These are phyloP conservation scores for Panzeria rudis DNA, from an alignment of 2,888 invertebrate species.

Conservation along the genomic window DNA sequence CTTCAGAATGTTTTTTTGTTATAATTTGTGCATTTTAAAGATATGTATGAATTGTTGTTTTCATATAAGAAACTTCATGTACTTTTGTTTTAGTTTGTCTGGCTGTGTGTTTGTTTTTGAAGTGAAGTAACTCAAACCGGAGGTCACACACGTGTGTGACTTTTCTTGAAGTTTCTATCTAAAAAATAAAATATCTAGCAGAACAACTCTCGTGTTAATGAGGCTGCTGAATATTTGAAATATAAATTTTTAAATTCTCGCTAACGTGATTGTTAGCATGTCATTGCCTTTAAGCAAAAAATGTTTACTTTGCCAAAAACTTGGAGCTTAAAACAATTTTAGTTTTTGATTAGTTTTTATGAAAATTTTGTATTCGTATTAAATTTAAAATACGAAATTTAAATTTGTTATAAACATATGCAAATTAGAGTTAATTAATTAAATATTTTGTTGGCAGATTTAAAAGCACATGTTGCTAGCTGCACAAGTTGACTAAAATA, in stretches of 20 bases:
- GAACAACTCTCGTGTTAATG: not conserved
- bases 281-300: slow-evolving; percentile 18
- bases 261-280: slow-evolving; percentile 46
- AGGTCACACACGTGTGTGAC: slow-evolving; percentile 70
- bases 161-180: slow-evolving; percentile 39
- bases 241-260: slow-evolving; percentile 34
- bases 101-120: not conserved
- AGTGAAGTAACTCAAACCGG: slow-evolving; percentile 34
- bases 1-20: slow-evolving; percentile 63
- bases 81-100: not conserved
- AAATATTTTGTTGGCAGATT: not conserved
- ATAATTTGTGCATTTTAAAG: slow-evolving; percentile 19
- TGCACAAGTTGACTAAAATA: too few relatives aligned
- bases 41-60: slow-evolving; percentile 24
- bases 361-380: slow-evolving; percentile 1
- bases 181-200: not conserved
- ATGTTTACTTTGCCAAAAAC: slow-evolving; percentile 4
- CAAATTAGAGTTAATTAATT: slow-evolving; percentile 9
- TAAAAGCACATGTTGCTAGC: not conserved
- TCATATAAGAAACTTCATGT: not conserved
- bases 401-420: slow-evolving; percentile 15
- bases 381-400: not conserved
- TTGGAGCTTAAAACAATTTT: not conserved
- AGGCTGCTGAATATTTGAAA: slow-evolving; percentile 7
- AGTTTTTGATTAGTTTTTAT: not conserved